These are phyloP conservation scores for Triplophysa tibetana DNA, from an alignment of 2,113 vertebrate genomes.

Conservation along the genomic window DNA sequence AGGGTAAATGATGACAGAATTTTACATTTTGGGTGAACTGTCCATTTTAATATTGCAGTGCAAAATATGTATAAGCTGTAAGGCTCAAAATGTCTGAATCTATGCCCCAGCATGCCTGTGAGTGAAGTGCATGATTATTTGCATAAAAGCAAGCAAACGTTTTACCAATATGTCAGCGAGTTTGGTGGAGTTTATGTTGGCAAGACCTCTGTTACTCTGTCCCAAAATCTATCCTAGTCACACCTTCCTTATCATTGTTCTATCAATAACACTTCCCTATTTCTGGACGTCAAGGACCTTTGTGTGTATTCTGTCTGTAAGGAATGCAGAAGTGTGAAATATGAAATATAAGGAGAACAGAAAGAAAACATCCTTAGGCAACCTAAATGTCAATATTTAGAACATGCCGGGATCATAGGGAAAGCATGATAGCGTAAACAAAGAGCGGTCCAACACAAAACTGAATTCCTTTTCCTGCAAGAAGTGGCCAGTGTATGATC, in stretches of 20 bases:
- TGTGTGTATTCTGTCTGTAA: slow-evolving; percentile 8
- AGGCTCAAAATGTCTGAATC: not conserved
- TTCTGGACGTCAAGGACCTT: slow-evolving; percentile 41
- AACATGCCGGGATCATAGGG: not conserved
- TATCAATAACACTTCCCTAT: slow-evolving; percentile 52
- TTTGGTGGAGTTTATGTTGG: slow-evolving; percentile 37
- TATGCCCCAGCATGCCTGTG: slow-evolving; percentile 14
- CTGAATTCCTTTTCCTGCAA: slow-evolving; percentile 1
- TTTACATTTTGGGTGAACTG: not conserved
- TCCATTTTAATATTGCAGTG: not conserved
- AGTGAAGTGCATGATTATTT: slow-evolving; percentile 32
- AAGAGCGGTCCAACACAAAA: not conserved
- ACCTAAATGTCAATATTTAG: slow-evolving; percentile 9
- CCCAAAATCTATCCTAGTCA: slow-evolving; percentile 42
- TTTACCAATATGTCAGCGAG: slow-evolving; percentile 44
- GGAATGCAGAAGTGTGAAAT: slow-evolving; percentile 28
- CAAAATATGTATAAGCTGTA: not conserved
- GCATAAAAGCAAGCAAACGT: slow-evolving; percentile 34
- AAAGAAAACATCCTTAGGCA: slow-evolving; percentile 26
- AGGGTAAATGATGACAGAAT: too few species aligned
- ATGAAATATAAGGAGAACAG: slow-evolving; percentile 17
- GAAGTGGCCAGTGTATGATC: not conserved
- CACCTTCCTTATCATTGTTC: slow-evolving; percentile 54
- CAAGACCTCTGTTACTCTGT: slow-evolving; percentile 50
- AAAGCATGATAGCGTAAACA: not conserved